Evolutionary conservation across 2,888 invertebrate species (phyloP).

Genomic region (Anthoptus insignis): DNA sequence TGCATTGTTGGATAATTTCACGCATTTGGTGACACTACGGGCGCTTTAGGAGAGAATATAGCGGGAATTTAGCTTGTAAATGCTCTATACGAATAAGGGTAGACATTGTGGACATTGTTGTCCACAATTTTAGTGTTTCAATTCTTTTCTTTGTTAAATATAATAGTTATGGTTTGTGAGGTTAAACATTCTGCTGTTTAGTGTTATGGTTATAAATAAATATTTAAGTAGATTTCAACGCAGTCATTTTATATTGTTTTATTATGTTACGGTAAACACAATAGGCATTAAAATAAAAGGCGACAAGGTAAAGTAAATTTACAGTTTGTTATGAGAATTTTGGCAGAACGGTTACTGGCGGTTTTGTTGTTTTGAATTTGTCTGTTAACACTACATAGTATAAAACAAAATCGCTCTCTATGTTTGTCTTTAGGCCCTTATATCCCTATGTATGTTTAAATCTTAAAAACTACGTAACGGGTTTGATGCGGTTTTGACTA

Average conservation of each 20-base stretch:
- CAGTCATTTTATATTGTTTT: not conserved
- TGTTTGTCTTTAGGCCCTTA: too few species aligned
- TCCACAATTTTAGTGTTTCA: constrained; percentile 55
- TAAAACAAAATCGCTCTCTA: too few species aligned
- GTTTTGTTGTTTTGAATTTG: too few species aligned
- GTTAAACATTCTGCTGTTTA: constrained; percentile 2
- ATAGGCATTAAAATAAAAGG: too few species aligned
- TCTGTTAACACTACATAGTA: too few species aligned
- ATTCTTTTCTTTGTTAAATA: constrained; percentile 50
- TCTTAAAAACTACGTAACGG: too few species aligned
- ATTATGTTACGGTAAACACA: not conserved
- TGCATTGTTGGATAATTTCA: constrained; percentile 82
- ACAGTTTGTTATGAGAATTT: too few species aligned
- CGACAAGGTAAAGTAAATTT: too few species aligned
- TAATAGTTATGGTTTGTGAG: constrained; percentile 33
- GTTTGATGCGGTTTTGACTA: too few species aligned
- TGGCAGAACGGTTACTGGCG: too few species aligned
- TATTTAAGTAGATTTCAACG: not conserved
- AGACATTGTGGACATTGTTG: constrained; percentile 56
- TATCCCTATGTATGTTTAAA: too few species aligned
- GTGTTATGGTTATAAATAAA: not conserved
- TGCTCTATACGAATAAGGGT: constrained; percentile 64
- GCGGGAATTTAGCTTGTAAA: constrained; percentile 65
- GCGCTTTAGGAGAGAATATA: constrained; percentile 75
- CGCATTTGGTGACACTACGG: constrained; percentile 83